Conservation (phyloP, 2,797 vertebrate genomes). For the Sebastes wilsoni region DNA sequence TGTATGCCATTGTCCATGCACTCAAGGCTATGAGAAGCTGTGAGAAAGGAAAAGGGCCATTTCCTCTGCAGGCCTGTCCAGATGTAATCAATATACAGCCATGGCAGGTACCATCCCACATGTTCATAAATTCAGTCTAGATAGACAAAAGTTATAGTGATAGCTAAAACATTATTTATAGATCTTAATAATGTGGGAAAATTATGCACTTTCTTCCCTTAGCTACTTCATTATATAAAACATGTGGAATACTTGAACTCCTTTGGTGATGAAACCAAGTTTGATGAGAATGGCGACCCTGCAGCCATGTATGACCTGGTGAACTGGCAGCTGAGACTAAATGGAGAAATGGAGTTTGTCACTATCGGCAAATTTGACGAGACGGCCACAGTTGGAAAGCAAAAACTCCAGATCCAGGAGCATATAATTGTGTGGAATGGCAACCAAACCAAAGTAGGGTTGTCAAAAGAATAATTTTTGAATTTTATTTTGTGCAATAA, state of each 20-base stretch:
- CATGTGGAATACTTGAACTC: constrained; percentile 73
- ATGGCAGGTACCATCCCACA: constrained; percentile 76
- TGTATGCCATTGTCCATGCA: constrained; percentile 80
- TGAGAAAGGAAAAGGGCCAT: constrained; percentile 67
- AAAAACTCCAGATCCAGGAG: constrained; percentile 78
- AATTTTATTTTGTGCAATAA: neutral
- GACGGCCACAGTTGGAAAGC: constrained; percentile 27
- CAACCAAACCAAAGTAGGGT: constrained; percentile 76
- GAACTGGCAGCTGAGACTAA: constrained; percentile 79
- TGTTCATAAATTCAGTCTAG: neutral
- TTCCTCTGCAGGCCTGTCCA: constrained; percentile 69
- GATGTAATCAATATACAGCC: constrained; percentile 69
- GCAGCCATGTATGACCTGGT: constrained; percentile 84
- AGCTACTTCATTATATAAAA: constrained; percentile 84
- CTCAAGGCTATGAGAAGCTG: constrained; percentile 77
- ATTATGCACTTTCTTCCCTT: neutral
- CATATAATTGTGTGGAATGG: constrained; percentile 80
- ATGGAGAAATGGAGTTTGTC: constrained; percentile 72
- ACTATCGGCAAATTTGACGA: constrained; percentile 83
- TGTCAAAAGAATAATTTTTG: neutral
- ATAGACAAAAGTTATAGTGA: neutral
- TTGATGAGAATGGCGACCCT: constrained; percentile 84
- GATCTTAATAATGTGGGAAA: neutral
- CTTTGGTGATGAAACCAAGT: constrained; percentile 81
- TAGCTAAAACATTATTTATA: neutral